Conservation (phyloP, 2,113 vertebrate genomes). For the Reinhardtius hippoglossoides region DNA sequence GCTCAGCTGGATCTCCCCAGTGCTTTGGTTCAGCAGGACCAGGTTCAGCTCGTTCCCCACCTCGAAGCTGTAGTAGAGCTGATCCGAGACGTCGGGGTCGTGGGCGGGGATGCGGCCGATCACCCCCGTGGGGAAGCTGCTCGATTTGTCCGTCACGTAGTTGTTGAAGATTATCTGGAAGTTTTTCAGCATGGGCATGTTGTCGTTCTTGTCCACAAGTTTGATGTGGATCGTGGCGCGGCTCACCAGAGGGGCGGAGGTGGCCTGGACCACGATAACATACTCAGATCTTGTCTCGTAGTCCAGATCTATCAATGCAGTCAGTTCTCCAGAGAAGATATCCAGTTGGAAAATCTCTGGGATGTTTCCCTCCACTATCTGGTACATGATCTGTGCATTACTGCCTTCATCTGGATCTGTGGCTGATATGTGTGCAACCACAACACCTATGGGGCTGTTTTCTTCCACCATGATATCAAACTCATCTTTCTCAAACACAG, state of each 20-base stretch:
- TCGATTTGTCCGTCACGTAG: conserved; percentile 92
- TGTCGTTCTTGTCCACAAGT: conserved; percentile 93
- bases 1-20: conserved; percentile 92
- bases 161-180: conserved; percentile 99
- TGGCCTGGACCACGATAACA: conserved; percentile 94
- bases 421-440: conserved; percentile 91
- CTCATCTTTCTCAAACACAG: conserved; percentile 89
- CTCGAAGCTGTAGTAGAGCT: conserved; percentile 90
- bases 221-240: conserved; percentile 93
- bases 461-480: conserved; percentile 96
- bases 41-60: conserved; percentile 93
- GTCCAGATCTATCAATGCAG: conserved; percentile 91
- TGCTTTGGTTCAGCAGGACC: conserved; percentile 90
- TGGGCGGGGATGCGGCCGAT: conserved; percentile 92
- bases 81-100: conserved; percentile 92
- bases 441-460: conserved; percentile 94
- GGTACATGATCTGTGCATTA: conserved; percentile 98
- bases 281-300: conserved; percentile 91
- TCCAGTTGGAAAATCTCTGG: conserved; percentile 96
- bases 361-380: conserved; percentile 97
- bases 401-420: conserved; percentile 95
- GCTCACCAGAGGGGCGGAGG: conserved; percentile 95
- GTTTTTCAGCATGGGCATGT: conserved; percentile 90
- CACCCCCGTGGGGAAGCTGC: conserved; percentile 91
- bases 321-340: conserved; percentile 96